A percentile compares a stretch with the other conserved stretches of the same genome.
Conservation (phyloP, 1,140 invertebrate genomes). For the Drosophila mayri region DNA sequence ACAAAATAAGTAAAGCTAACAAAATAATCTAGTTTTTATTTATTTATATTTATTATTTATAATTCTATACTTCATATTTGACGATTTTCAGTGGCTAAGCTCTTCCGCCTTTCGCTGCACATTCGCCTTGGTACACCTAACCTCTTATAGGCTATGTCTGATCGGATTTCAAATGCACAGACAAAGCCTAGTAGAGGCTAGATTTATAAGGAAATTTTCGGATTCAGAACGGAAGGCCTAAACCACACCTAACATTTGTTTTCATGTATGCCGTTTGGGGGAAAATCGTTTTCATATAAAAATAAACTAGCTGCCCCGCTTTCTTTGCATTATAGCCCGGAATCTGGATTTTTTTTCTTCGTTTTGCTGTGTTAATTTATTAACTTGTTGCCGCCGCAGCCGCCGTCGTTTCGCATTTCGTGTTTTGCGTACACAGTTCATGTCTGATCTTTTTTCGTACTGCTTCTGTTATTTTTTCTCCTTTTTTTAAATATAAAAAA, state of each 20-base stretch:
- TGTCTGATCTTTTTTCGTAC: conserved; percentile 53
- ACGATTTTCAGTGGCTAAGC: neutral
- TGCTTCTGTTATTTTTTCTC: conserved; percentile 25
- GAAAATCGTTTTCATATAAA: conserved; percentile 7
- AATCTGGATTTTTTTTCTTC: conserved; percentile 33
- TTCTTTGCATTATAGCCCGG: conserved; percentile 61
- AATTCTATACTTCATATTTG: neutral
- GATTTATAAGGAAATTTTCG: conserved; percentile 73
- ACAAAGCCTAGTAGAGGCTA: conserved; percentile 86
- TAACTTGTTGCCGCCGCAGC: conserved; percentile 50
- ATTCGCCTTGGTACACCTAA: conserved; percentile 84
- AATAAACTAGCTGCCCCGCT: conserved; percentile 49
- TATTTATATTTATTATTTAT: conserved; percentile 28
- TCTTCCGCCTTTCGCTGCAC: conserved; percentile 46
- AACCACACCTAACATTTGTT: conserved; percentile 8
- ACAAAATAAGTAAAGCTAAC: too few species aligned
- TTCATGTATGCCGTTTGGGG: conserved; percentile 16
- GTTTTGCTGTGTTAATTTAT: conserved; percentile 67
- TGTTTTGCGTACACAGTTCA: conserved; percentile 75
- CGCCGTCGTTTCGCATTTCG: conserved; percentile 53
- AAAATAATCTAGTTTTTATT: neutral
- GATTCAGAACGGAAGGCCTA: neutral
- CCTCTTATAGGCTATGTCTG: conserved; percentile 86
- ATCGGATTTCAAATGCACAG: conserved; percentile 70
- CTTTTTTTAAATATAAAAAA: conserved; percentile 42